phyloP scores from a whole-genome alignment of 2,113 vertebrate species.

The Cacatua alba region DNA sequence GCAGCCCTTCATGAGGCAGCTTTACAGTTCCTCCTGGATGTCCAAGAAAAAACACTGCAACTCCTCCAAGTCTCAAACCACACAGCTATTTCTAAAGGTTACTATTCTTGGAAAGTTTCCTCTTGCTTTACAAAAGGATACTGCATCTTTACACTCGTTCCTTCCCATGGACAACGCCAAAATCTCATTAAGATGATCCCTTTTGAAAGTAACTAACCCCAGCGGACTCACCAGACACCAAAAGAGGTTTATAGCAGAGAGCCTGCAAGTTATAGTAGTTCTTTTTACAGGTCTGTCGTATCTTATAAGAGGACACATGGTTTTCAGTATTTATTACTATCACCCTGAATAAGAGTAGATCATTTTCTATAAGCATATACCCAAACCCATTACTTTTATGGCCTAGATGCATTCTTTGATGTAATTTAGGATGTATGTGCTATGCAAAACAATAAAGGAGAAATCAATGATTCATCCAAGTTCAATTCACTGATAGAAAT shows the following conservation, averaged over 20 bases:
- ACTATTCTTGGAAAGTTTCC: background rate
- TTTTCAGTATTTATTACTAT: background rate
- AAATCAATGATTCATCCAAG: background rate
- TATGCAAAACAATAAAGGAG: background rate
- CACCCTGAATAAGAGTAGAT: background rate
- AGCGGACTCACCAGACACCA: background rate
- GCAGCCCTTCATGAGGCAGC: background rate
- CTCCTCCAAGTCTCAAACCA: background rate
- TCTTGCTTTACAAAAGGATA: background rate
- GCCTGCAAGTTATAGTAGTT: background rate
- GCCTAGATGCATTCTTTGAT: background rate
- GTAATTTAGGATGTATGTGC: background rate
- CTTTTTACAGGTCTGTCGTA: background rate
- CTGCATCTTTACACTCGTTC: background rate
- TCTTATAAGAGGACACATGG: background rate
- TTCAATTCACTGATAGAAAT: background rate
- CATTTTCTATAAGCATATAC: background rate
- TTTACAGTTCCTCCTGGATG: background rate
- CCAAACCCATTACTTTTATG: background rate
- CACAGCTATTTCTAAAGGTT: background rate
- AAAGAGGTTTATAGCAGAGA: background rate
- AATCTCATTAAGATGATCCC: background rate
- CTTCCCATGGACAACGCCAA: background rate
- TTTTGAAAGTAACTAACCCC: background rate
- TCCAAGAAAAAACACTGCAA: background rate